Conservation (phyloP, 1,140 invertebrate genomes). For the Habropoda laboriosa region DNA sequence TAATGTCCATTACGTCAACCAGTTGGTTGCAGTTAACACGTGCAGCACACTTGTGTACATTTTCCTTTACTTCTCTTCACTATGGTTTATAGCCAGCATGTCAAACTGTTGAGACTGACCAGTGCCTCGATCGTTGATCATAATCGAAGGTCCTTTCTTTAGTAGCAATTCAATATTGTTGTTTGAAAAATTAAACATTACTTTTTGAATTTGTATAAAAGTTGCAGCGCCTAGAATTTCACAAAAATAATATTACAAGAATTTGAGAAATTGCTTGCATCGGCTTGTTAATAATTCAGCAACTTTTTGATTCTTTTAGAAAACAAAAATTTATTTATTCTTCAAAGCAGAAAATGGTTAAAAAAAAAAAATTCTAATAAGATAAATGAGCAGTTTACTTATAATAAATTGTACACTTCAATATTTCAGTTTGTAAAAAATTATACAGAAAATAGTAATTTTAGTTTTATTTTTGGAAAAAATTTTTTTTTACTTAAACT, state of each 20-base stretch:
- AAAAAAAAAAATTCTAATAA: too few species aligned
- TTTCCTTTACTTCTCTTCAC: conserved; percentile 1
- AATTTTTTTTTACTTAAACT: not conserved
- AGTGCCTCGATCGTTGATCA: not conserved
- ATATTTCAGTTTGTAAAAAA: too few species aligned
- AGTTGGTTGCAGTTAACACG: conserved; percentile 53
- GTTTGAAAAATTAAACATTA: not conserved
- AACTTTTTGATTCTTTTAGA: not conserved
- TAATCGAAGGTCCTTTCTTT: conserved; percentile 5
- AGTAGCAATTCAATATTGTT: not conserved
- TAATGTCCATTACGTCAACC: not conserved
- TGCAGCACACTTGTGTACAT: conserved; percentile 63
- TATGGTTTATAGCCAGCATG: not conserved
- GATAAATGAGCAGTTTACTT: too few species aligned
- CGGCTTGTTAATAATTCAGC: not conserved
- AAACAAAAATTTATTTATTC: not conserved
- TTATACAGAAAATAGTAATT: too few species aligned
- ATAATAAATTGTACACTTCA: too few species aligned
- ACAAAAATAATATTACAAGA: not conserved
- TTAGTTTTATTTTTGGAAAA: not conserved
- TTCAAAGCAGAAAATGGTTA: too few species aligned
- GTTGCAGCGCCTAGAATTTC: not conserved
- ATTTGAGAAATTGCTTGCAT: not conserved
- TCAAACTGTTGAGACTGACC: conserved; percentile 8
- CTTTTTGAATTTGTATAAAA: not conserved